These are phyloP conservation scores for Artemia franciscana DNA, from an alignment of 1,140 invertebrate genomes.

Conservation along the genomic window DNA sequence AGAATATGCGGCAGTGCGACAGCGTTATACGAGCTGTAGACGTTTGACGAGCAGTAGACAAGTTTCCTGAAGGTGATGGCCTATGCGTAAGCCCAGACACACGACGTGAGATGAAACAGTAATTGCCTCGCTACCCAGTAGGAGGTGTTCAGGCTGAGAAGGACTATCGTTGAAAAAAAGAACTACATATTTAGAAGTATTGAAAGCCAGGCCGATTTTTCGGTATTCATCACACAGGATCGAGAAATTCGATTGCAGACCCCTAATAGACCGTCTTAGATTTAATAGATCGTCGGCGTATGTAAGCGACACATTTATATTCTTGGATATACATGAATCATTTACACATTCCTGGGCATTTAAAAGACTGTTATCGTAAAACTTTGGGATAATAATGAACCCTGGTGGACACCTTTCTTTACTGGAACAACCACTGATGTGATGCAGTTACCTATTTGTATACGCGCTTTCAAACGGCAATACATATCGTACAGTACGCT, in stretches of 20 bases:
- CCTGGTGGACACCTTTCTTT: background rate
- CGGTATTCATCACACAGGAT: background rate
- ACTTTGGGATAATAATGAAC: background rate
- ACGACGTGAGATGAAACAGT: background rate
- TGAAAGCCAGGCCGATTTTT: background rate
- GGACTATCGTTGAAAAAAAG: background rate
- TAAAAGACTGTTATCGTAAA: background rate
- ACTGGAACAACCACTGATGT: no score
- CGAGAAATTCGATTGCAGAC: background rate
- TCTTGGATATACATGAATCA: background rate
- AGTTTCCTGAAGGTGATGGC: background rate
- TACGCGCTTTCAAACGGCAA: background rate
- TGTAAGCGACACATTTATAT: background rate
- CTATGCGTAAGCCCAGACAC: no score
- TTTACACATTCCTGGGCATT: background rate
- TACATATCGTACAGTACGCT: background rate
- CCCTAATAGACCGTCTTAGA: background rate
- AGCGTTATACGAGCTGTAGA: no score
- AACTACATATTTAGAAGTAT: background rate
- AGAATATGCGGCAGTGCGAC: no score
- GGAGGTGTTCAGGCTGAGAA: background rate
- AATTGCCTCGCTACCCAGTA: no score
- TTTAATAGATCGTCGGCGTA: background rate
- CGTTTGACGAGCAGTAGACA: background rate
- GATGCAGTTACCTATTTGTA: background rate